phyloP scores from a whole-genome alignment of 2,113 vertebrate species.

The Agelaius tricolor region DNA sequence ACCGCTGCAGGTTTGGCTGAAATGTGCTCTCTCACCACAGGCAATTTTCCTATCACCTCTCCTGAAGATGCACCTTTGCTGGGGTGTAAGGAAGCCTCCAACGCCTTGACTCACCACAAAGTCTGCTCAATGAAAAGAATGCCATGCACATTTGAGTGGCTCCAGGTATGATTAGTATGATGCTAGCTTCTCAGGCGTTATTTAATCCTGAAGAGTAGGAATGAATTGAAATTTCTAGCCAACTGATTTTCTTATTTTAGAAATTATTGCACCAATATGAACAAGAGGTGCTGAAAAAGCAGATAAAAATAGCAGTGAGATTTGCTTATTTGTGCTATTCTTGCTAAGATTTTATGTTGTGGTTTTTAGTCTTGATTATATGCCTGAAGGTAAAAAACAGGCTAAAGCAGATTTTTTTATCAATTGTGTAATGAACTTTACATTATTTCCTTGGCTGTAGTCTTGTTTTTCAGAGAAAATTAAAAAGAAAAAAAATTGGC shows the following conservation, averaged over 20 bases:
- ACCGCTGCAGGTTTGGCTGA: background rate
- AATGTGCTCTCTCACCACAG: background rate
- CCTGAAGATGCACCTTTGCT: background rate
- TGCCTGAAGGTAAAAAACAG: background rate
- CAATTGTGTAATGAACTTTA: background rate
- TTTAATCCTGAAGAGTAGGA: background rate
- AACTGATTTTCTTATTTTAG: background rate
- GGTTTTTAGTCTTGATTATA: background rate
- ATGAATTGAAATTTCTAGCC: background rate
- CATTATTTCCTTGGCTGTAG: background rate
- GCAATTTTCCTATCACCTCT: background rate
- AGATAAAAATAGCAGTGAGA: background rate
- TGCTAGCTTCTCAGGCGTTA: background rate
- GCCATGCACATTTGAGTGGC: accelerated
- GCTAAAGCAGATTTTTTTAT: background rate
- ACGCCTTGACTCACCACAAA: background rate
- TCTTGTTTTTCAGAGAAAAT: background rate
- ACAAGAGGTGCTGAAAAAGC: background rate
- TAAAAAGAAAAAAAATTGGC: background rate
- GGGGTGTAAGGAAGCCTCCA: background rate
- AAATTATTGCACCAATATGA: background rate
- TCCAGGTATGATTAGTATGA: background rate
- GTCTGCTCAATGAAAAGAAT: background rate
- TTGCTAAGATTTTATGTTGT: background rate
- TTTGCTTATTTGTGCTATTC: background rate